phyloP scores from a whole-genome alignment of 2,113 vertebrate genomes.

The Hylia prasina region DNA sequence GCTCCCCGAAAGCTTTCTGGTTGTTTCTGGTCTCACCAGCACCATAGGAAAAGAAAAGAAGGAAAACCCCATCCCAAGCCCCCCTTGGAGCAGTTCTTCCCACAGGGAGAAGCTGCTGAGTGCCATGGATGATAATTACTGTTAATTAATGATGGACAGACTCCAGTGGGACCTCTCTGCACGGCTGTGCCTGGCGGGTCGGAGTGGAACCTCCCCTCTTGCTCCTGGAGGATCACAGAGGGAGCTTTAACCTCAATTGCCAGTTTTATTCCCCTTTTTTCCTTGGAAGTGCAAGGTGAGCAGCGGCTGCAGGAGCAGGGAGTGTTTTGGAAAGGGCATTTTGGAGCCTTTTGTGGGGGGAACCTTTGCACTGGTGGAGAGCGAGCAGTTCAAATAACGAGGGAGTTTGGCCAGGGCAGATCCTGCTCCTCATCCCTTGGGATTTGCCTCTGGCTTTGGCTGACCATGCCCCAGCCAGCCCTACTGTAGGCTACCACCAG shows the following conservation, averaged over 20 bases:
- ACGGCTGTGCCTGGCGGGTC: not conserved
- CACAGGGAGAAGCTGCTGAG: not conserved
- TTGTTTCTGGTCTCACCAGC: not conserved
- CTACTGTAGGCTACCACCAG: not conserved
- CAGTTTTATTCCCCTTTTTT: not conserved
- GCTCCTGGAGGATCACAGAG: not conserved
- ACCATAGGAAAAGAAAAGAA: not conserved
- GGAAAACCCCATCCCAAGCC: not conserved
- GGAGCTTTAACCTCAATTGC: not conserved
- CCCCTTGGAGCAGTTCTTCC: fast-evolving
- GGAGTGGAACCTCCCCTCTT: not conserved
- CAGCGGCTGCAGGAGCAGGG: not conserved
- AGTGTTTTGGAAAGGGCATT: not conserved
- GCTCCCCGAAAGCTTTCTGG: not conserved
- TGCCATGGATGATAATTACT: not conserved
- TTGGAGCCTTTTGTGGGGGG: not conserved
- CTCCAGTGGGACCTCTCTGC: not conserved
- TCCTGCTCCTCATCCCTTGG: not conserved
- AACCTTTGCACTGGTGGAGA: not conserved
- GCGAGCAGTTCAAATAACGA: fast-evolving
- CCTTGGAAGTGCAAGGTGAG: not conserved
- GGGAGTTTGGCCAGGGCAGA: not conserved
- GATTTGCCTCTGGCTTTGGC: not conserved
- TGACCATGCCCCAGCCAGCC: fast-evolving
- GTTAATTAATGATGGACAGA: not conserved